phyloP scores from a whole-genome alignment of 2,113 vertebrate species.

The Hydropotes inermis region DNA sequence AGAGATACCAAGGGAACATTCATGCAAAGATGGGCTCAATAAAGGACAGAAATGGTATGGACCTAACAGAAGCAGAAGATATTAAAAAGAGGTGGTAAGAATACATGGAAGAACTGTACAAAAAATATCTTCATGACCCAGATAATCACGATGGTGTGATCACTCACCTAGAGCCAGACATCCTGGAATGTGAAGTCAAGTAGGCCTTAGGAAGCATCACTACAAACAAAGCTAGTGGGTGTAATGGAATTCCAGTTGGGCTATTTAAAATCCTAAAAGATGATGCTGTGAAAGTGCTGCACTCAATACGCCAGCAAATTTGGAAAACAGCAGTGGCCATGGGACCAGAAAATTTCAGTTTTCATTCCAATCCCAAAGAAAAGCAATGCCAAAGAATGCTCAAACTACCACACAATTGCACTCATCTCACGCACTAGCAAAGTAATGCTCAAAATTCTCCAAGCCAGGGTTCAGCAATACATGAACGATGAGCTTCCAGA shows the following conservation, averaged over 20 bases:
- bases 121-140: neutral
- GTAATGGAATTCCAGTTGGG: neutral
- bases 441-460: neutral
- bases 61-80: neutral
- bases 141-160: neutral
- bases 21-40: neutral
- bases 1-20: neutral
- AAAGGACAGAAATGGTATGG: neutral
- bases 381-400: neutral
- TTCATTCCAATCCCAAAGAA: neutral
- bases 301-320: neutral
- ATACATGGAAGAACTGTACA: neutral
- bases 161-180: neutral
- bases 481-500: rapidly evolving
- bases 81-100: neutral
- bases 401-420: neutral
- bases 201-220: neutral
- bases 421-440: neutral
- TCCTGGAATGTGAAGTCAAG: neutral
- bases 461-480: rapidly evolving
- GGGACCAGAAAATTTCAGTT: neutral
- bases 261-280: neutral
- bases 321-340: neutral
- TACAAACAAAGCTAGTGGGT: rapidly evolving
- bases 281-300: neutral